Conservation (phyloP, 1,140 invertebrate genomes). For the Macrostomum lignano region DNA sequence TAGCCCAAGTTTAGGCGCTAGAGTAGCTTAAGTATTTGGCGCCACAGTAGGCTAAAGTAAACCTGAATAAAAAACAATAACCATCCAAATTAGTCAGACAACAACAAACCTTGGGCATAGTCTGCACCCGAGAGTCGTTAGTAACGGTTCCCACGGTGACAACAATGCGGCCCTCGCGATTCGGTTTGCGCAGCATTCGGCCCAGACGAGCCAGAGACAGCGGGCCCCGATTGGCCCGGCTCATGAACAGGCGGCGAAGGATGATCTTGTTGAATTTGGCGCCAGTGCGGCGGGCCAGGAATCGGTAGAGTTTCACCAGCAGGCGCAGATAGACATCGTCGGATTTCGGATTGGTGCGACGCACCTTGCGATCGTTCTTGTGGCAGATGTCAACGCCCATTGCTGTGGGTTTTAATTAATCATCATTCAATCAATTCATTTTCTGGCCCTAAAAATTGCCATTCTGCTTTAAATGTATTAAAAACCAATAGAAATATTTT, state of each 20-base stretch:
- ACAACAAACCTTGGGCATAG: conserved; percentile 73
- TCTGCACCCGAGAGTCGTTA: conserved; percentile 66
- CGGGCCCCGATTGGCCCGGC: conserved; percentile 65
- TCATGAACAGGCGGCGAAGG: conserved; percentile 80
- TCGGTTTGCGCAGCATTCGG: conserved; percentile 48
- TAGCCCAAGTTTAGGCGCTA: too few relatives aligned
- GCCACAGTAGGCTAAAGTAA: too few relatives aligned
- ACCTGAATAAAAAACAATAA: too few relatives aligned
- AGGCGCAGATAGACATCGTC: conserved; percentile 86
- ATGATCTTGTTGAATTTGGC: conserved; percentile 87
- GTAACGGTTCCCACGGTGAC: conserved; percentile 82
- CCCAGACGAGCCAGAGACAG: conserved; percentile 58
- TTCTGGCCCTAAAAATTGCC: too few relatives aligned
- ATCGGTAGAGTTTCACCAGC: conserved; percentile 82
- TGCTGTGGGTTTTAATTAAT: too few relatives aligned
- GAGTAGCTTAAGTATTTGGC: too few relatives aligned
- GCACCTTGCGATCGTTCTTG: conserved; percentile 89
- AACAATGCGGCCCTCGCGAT: conserved; percentile 52
- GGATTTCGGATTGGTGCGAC: conserved; percentile 69
- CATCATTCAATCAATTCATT: too few relatives aligned
- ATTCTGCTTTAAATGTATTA: too few relatives aligned
- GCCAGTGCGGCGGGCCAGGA: conserved; percentile 66
- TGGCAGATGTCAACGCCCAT: conserved; percentile 93
- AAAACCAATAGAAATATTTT: too few relatives aligned
- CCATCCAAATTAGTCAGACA: too few relatives aligned